Evolutionary conservation across 2,113 vertebrate species (phyloP).

Genomic region (Nothoprocta pentlandii): DNA sequence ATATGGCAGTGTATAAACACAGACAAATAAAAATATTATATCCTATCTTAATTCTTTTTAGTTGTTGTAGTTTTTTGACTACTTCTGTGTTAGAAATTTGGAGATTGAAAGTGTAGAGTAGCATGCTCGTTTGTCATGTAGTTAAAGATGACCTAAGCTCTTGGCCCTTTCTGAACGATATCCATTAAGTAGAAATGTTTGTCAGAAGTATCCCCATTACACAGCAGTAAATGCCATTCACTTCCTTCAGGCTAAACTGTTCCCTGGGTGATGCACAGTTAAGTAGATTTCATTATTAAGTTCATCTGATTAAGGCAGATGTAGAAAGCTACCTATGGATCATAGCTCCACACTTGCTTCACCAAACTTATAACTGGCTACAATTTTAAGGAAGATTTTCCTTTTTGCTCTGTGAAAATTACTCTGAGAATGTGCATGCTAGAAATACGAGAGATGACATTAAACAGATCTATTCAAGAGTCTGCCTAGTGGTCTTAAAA

Average conservation of each 20-base stretch:
- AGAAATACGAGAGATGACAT: not conserved
- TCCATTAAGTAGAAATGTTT: not conserved
- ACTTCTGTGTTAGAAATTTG: not conserved
- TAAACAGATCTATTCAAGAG: not conserved
- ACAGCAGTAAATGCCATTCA: not conserved
- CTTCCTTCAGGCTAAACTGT: not conserved
- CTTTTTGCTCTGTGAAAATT: not conserved
- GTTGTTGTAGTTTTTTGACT: not conserved
- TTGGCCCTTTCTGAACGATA: not conserved
- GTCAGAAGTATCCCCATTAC: not conserved
- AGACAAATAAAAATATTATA: slow-evolving; percentile 1
- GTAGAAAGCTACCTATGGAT: not conserved
- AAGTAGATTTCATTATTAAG: not conserved
- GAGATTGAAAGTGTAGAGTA: not conserved
- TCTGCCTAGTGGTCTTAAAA: not conserved
- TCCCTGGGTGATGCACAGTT: not conserved
- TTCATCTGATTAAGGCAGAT: not conserved
- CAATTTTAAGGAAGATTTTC: not conserved
- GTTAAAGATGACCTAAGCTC: not conserved
- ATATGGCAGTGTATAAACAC: not conserved
- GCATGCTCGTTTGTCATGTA: not conserved
- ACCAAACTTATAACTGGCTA: not conserved
- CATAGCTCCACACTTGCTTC: not conserved
- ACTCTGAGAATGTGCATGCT: not conserved
- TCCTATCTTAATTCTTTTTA: slow-evolving; percentile 15